A percentile compares a stretch with the other conserved stretches of the same genome.
phyloP scores from a whole-genome alignment of 2,888 invertebrate genomes.

The Cheilosia scutellata region DNA sequence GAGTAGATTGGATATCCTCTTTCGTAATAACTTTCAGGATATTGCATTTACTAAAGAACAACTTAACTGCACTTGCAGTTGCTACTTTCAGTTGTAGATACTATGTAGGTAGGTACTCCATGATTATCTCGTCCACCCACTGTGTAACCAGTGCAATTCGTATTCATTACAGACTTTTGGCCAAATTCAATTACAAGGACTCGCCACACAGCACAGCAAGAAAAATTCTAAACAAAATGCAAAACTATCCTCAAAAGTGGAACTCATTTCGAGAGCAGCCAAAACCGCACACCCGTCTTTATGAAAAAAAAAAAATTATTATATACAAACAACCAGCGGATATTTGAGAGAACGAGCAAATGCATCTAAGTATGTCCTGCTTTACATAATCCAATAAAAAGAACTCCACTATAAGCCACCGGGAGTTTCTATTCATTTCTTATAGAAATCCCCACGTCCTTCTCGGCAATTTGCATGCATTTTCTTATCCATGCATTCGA shows the following conservation, averaged over 20 bases:
- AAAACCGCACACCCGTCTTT: constrained; percentile 30
- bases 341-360: constrained; percentile 12
- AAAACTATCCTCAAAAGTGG: constrained; percentile 36
- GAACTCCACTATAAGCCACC: constrained; percentile 23
- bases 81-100: constrained; percentile 5
- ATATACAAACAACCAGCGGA: background rate
- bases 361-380: constrained; percentile 54
- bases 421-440: constrained; percentile 18
- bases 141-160: constrained; percentile 40
- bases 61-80: constrained; percentile 25
- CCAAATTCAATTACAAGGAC: constrained; percentile 55
- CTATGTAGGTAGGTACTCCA: background rate
- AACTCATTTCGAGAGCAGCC: constrained; percentile 43
- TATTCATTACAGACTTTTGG: constrained; percentile 50
- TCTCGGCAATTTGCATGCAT: constrained; percentile 48
- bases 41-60: constrained; percentile 8
- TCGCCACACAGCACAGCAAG: constrained; percentile 2
- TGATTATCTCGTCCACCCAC: constrained; percentile 15
- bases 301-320: constrained; percentile 17
- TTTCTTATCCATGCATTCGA: constrained; percentile 39
- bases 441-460: constrained; percentile 11
- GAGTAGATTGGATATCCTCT: background rate
- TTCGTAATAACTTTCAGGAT: background rate
- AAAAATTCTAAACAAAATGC: constrained; percentile 30
- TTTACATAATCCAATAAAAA: constrained; percentile 67